These are phyloP conservation scores for Chrysolina haemoptera DNA, from an alignment of 2,888 invertebrate genomes.

Conservation along the genomic window DNA sequence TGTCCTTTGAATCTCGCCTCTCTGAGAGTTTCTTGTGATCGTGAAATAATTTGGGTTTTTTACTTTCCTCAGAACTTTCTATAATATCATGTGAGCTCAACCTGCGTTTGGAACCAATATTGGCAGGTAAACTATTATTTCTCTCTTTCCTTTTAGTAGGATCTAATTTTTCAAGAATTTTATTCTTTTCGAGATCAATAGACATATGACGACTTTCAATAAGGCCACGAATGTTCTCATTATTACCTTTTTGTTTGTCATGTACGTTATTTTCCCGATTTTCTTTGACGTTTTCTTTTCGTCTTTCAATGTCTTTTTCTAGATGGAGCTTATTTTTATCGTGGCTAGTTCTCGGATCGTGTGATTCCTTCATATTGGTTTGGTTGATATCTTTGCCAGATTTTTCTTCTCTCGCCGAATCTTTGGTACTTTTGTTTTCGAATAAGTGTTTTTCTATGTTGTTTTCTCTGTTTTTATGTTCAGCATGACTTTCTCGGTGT, in stretches of 20 bases:
- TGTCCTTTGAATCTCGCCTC: conserved; percentile 82
- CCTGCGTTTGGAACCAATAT: conserved; percentile 80
- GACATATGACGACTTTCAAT: conserved; percentile 70
- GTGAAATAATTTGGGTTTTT: conserved; percentile 75
- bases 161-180: conserved; percentile 57
- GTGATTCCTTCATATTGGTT: conserved; percentile 45
- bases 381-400: conserved; percentile 55
- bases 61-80: conserved; percentile 74
- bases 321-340: conserved; percentile 61
- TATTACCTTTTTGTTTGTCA: conserved; percentile 70
- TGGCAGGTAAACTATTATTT: conserved; percentile 76
- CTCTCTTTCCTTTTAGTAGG: conserved; percentile 74
- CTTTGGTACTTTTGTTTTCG: conserved; percentile 67
- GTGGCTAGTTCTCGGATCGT: conserved; percentile 49
- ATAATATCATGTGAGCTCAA: conserved; percentile 84
- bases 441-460: conserved; percentile 59
- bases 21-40: conserved; percentile 72
- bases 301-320: conserved; percentile 69
- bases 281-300: conserved; percentile 70
- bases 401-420: conserved; percentile 69
- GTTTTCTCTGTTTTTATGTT: conserved; percentile 62
- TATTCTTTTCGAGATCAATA: conserved; percentile 70
- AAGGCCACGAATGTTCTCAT: conserved; percentile 54
- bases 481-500: conserved; percentile 72
- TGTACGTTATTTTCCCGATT: conserved; percentile 71